These are phyloP conservation scores for Drosophila setosimentum DNA, from an alignment of 2,888 invertebrate species.

Conservation along the genomic window DNA sequence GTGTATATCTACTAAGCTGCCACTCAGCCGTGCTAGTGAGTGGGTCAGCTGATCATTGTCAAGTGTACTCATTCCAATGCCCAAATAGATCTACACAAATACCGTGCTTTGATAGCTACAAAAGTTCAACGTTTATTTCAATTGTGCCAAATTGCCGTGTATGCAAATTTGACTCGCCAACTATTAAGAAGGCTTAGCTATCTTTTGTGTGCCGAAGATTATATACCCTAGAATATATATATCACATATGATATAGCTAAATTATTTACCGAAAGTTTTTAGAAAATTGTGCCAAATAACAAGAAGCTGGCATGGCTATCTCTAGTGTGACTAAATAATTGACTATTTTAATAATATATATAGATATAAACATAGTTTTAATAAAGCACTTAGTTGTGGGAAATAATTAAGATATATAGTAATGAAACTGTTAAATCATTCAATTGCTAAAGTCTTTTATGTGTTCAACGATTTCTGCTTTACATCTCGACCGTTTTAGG, in stretches of 20 bases:
- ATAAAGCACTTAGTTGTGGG: not conserved
- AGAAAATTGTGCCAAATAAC: not conserved
- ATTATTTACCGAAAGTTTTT: not conserved
- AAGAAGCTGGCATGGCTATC: no score
- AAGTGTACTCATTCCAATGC: slow-evolving; percentile 42
- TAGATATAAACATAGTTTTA: not conserved
- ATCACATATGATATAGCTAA: not conserved
- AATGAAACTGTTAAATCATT: not conserved
- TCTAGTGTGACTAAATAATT: no score
- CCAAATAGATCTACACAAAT: slow-evolving; percentile 4
- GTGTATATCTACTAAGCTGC: not conserved
- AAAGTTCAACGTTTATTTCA: slow-evolving; percentile 64
- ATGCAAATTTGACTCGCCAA: slow-evolving; percentile 56
- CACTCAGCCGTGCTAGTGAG: slow-evolving; percentile 24
- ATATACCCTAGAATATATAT: not conserved
- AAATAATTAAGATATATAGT: not conserved
- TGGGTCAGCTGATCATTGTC: slow-evolving; percentile 55
- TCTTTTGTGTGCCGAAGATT: not conserved
- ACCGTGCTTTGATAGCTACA: slow-evolving; percentile 38
- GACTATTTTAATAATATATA: not conserved
- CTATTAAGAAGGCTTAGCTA: slow-evolving; percentile 3
- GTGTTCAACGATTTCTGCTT: not conserved
- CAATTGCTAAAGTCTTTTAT: not conserved
- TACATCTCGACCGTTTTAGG: not conserved
- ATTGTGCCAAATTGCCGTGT: slow-evolving; percentile 76